A percentile compares a stretch with the other conserved stretches of the same genome.
phyloP scores from a whole-genome alignment of 2,888 invertebrate species.

The Pachycephus smyrnensis region DNA sequence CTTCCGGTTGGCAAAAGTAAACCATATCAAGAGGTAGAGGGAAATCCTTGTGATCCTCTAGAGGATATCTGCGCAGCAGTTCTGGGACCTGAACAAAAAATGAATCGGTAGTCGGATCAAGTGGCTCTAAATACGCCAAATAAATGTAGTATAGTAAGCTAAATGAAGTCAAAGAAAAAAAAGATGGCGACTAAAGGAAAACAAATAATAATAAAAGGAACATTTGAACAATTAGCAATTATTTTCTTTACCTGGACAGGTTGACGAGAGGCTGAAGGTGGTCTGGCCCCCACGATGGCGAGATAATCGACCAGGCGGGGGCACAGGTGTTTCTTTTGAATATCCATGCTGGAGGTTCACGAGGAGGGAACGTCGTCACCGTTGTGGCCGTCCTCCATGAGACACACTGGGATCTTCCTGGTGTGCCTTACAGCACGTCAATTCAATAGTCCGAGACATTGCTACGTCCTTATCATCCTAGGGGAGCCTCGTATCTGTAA shows the following conservation, averaged over 20 bases:
- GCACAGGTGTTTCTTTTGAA: constrained; percentile 84
- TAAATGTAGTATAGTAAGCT: background rate
- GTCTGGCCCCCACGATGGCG: constrained; percentile 94
- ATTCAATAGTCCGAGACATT: background rate
- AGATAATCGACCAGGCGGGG: constrained; percentile 95
- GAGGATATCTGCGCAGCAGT: constrained; percentile 92
- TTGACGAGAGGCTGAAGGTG: constrained; percentile 77
- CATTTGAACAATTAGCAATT: background rate
- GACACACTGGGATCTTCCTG: background rate
- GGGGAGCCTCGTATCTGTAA: background rate
- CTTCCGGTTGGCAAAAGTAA: constrained; percentile 99
- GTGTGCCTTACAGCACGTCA: background rate
- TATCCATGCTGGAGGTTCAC: constrained; percentile 66
- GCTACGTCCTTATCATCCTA: background rate
- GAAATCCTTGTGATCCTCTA: constrained; percentile 97
- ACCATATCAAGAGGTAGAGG: constrained; percentile 98
- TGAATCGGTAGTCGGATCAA: background rate
- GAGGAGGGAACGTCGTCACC: constrained; percentile 53
- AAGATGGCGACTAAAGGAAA: background rate
- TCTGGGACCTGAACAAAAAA: constrained; percentile 82
- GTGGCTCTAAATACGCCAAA: background rate
- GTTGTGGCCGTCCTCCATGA: constrained; percentile 29
- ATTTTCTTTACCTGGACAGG: constrained; percentile 78
- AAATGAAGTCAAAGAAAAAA: background rate
- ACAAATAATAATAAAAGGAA: background rate